A percentile compares a stretch with the other conserved stretches of the same genome.
Evolutionary conservation across 1,140 invertebrate species (phyloP).

Genomic region (Euura saliciscinereae): DNA sequence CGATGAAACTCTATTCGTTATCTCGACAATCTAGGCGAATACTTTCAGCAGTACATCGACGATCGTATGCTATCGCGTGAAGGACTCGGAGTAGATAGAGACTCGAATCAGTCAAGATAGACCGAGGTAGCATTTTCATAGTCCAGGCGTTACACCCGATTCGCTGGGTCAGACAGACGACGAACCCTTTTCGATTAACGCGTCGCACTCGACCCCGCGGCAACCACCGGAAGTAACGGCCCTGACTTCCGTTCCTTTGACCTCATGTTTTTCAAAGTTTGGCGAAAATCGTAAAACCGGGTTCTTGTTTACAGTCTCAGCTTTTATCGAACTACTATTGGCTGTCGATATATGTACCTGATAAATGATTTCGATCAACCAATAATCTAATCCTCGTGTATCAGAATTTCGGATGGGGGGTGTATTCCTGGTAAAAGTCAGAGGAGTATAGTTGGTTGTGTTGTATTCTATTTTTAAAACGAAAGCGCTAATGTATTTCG

Average conservation of each 20-base stretch:
- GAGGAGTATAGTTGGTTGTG: not conserved
- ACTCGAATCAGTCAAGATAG: not conserved
- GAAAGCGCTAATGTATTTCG: not conserved
- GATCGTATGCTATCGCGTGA: not conserved
- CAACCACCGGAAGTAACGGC: not conserved
- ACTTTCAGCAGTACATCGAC: not conserved
- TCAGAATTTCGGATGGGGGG: too few relatives aligned
- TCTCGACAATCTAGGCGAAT: not conserved
- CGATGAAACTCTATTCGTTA: not conserved
- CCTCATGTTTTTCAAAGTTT: not conserved
- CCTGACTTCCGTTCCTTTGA: not conserved
- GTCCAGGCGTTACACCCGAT: not conserved
- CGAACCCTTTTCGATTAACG: constrained; percentile 1
- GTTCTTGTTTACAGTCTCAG: too few relatives aligned
- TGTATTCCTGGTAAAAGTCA: too few relatives aligned
- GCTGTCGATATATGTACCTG: too few relatives aligned
- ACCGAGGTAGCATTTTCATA: not conserved
- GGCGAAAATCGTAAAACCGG: not conserved
- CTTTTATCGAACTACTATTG: too few relatives aligned
- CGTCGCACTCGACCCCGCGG: not conserved
- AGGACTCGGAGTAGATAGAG: not conserved
- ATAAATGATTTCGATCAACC: too few relatives aligned
- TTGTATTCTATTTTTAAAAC: not conserved
- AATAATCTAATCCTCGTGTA: too few relatives aligned
- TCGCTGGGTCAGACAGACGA: not conserved